Evolutionary conservation across 2,797 vertebrate species (phyloP).

Genomic region (Sparus aurata): DNA sequence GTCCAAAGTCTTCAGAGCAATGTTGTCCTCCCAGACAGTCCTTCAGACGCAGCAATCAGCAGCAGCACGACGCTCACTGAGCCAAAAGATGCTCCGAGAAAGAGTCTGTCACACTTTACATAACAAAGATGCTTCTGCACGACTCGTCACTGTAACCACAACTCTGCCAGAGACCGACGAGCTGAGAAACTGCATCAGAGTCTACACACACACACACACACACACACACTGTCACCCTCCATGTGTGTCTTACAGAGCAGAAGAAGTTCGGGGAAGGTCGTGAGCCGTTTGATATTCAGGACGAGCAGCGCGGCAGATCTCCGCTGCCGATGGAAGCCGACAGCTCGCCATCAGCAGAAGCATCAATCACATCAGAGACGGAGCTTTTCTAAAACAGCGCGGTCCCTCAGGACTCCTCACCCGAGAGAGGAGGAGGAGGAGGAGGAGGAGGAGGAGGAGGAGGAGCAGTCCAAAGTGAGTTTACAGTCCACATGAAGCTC

Average conservation of each 20-base stretch:
- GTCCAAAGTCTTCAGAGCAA: constrained; percentile 38
- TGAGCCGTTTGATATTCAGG: constrained; percentile 44
- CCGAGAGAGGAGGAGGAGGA: not conserved
- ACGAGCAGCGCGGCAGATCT: not conserved
- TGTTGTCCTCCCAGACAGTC: constrained; percentile 51
- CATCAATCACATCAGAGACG: constrained; percentile 43
- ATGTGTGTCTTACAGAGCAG: not conserved
- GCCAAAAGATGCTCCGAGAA: constrained; percentile 13
- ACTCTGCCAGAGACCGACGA: not conserved
- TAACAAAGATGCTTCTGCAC: constrained; percentile 22
- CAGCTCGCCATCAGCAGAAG: constrained; percentile 35
- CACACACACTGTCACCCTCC: constrained; percentile 12
- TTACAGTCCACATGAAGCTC: not conserved
- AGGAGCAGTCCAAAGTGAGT: constrained; percentile 5
- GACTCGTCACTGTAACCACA: not conserved
- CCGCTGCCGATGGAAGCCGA: constrained; percentile 20
- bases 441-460: too few species aligned
- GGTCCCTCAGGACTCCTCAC: not conserved
- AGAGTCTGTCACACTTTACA: constrained; percentile 43
- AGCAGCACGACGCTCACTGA: not conserved
- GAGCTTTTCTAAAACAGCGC: constrained; percentile 5
- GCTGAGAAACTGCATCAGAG: not conserved
- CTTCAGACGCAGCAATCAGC: constrained; percentile 43
- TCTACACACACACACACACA: not conserved
- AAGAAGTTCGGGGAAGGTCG: constrained; percentile 41